A percentile compares a stretch with the other conserved stretches of the same genome.
These are phyloP conservation scores for Amphipyra tragopoginis DNA, from an alignment of 2,888 invertebrate genomes.

Conservation along the genomic window DNA sequence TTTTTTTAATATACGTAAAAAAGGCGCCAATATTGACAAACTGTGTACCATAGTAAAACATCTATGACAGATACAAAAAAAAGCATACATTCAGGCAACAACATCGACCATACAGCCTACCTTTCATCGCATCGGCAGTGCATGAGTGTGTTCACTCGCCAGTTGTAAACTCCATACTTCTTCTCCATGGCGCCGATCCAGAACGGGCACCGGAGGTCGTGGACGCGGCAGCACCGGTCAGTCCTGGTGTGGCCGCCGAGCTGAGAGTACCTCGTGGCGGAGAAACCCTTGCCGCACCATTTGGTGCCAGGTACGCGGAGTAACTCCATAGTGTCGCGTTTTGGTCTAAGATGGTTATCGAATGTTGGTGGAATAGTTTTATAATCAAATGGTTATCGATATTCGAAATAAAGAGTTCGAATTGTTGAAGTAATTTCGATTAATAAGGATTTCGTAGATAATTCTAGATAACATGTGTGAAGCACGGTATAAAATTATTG, in stretches of 20 bases:
- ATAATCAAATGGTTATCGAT: slow-evolving; percentile 13
- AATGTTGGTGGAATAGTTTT: slow-evolving; percentile 4
- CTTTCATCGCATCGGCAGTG: slow-evolving; percentile 98
- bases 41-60: slow-evolving; percentile 4
- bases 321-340: slow-evolving; percentile 90
- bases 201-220: slow-evolving; percentile 95
- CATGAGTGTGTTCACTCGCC: slow-evolving; percentile 96
- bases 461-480: background rate
- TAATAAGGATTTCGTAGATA: background rate
- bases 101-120: slow-evolving; percentile 86
- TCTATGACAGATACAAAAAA: slow-evolving; percentile 25
- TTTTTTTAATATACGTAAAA: too few species aligned
- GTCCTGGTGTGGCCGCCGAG: slow-evolving; percentile 95
- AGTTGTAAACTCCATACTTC: slow-evolving; percentile 96
- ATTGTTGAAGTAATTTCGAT: background rate
- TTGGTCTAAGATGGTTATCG: slow-evolving; percentile 74
- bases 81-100: slow-evolving; percentile 49
- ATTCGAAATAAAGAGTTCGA: slow-evolving; percentile 8
- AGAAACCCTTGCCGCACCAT: slow-evolving; percentile 97
- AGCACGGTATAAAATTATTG: too few species aligned
- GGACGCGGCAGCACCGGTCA: slow-evolving; percentile 96
- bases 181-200: slow-evolving; percentile 95
- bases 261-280: slow-evolving; percentile 94
- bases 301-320: slow-evolving; percentile 96
- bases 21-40: too few species aligned